Base-by-base conservation (phyloP, 64 coral and sea anemone species). In the Platygyra sinensis region DNA sequence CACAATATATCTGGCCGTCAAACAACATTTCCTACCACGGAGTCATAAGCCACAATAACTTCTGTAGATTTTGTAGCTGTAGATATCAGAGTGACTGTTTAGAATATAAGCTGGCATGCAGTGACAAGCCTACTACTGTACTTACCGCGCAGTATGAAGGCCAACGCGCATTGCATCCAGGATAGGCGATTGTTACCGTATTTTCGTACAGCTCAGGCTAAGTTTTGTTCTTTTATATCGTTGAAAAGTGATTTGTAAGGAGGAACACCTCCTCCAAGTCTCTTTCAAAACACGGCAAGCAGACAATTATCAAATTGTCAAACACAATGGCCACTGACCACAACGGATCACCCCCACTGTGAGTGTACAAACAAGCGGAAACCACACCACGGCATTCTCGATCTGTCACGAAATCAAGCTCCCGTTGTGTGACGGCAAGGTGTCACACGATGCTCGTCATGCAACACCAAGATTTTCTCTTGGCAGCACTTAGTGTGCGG, bases 251-350 rank as follows among this genome's bases (percentile, higher is more conserved):
- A 65, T 67, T 63, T 1, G 27, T 15, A 42, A 85, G 25, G 24
- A 69, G 12, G 63, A 22, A 85, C 10, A 51, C 5, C 39, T 11
- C 7, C 18, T 62, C 19, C 22, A 10, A 32, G 38, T 71, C 4
- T 51, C 81, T n/a, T 27, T 25, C 32, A 85, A 38, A 71, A 85
- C 38, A 79, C 76, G 7, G 18, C 22, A 25, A 15, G 51, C 46
- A 69, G 81, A 39, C 33, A 16, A 69, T 85, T 49, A 62, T 51
- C 28, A 50, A 20, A 39, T 85, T 67, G n/a, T 71, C 63, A 85
- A 38, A 71, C 11, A 85, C 81, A 85, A 85, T 85, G 22, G 46
- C 20, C 39, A 46, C 30, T 71, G n/a, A 85, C 81, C 39, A 51
- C 32, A 71, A 85, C 12, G 39, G 81, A 20, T 19, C 80, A 71